phyloP scores from a whole-genome alignment of 2,888 invertebrate genomes.

The Lasioglossum vierecki region DNA sequence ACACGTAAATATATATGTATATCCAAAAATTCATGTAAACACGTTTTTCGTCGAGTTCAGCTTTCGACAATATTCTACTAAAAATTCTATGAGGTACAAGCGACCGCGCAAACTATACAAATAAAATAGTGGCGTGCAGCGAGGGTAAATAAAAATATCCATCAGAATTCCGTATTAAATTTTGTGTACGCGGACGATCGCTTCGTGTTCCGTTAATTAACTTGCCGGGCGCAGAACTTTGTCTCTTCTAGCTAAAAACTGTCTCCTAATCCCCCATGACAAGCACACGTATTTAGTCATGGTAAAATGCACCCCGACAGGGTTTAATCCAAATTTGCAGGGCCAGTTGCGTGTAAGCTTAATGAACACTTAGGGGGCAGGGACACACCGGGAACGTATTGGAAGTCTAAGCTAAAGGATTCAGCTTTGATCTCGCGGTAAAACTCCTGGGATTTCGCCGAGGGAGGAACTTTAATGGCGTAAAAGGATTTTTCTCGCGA shows the following conservation, averaged over 20 bases:
- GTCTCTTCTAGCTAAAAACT: background rate
- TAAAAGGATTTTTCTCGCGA: conserved; percentile 67
- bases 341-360: conserved; percentile 26
- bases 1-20: background rate
- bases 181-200: background rate
- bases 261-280: conserved; percentile 11
- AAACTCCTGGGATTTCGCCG: conserved; percentile 63
- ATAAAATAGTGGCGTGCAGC: background rate
- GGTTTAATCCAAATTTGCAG: conserved; percentile 27
- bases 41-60: background rate
- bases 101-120: background rate
- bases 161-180: background rate
- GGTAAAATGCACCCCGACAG: background rate
- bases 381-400: conserved; percentile 41
- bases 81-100: background rate
- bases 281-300: background rate
- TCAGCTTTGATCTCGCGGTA: conserved; percentile 63
- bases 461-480: conserved; percentile 62
- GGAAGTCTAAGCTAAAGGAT: conserved; percentile 51
- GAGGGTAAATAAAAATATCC: background rate
- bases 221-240: background rate
- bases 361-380: conserved; percentile 36
- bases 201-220: background rate
- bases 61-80: background rate
- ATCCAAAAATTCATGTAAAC: background rate